Conservation (phyloP, 2,113 vertebrate species). For the Lasiurus borealis region DNA sequence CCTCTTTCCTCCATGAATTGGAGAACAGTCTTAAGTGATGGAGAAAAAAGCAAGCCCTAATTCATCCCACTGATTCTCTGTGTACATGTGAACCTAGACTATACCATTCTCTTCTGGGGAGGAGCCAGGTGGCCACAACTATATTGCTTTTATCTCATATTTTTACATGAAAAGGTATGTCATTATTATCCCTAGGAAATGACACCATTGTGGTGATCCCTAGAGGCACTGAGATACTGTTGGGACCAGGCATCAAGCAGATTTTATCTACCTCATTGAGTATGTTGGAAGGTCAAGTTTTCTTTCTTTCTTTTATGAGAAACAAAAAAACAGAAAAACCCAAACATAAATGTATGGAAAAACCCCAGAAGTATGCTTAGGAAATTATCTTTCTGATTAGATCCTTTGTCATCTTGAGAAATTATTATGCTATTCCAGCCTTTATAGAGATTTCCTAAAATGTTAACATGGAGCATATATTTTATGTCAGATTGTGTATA, state of each 20-base stretch:
- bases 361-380: not conserved
- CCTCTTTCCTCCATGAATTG: not conserved
- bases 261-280: not conserved
- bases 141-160: not conserved
- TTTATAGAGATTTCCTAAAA: slow-evolving; percentile 42
- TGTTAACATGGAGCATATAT: not conserved
- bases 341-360: not conserved
- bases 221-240: not conserved
- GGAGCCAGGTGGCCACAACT: not conserved
- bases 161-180: not conserved
- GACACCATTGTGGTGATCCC: not conserved
- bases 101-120: not conserved
- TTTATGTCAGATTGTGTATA: not conserved
- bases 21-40: not conserved
- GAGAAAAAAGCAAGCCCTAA: not conserved
- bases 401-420: slow-evolving; percentile 1
- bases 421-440: not conserved
- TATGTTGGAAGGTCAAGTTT: not conserved
- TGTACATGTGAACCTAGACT: not conserved
- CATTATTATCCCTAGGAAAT: not conserved
- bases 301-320: not conserved
- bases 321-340: not conserved
- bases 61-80: not conserved
- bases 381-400: not conserved
- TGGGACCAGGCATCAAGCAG: not conserved